These are phyloP conservation scores for Drosophila kohkoa DNA, from an alignment of 1,140 invertebrate species.

Conservation along the genomic window DNA sequence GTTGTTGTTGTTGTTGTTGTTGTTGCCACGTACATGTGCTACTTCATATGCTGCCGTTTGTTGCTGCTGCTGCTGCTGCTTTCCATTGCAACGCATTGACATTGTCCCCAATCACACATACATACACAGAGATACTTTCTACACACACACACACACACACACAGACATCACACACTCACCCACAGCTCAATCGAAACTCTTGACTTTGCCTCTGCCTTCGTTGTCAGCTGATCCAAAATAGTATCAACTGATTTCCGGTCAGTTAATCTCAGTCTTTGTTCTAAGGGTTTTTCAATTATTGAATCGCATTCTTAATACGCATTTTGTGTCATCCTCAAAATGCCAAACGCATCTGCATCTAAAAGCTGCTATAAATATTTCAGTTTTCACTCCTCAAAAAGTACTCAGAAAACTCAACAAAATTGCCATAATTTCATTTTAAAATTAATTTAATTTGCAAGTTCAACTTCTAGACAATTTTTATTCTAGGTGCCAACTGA, in stretches of 20 bases:
- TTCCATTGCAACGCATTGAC: conserved; percentile 24
- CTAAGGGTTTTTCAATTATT: background rate
- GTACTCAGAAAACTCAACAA: too few species aligned
- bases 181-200: conserved; percentile 8
- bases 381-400: too few species aligned
- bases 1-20: conserved; percentile 4
- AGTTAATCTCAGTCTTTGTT: conserved; percentile 1
- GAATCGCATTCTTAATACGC: background rate
- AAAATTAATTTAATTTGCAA: too few species aligned
- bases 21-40: conserved; percentile 1
- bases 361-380: conserved; percentile 1
- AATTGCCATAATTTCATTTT: too few species aligned
- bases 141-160: background rate
- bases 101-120: conserved; percentile 24
- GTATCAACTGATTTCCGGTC: conserved; percentile 26
- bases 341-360: background rate
- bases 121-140: background rate
- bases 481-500: too few species aligned
- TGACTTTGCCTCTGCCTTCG: background rate
- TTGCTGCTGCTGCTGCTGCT: conserved; percentile 6
- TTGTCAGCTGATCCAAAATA: conserved; percentile 1
- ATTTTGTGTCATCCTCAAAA: background rate
- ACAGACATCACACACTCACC: background rate
- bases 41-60: conserved; percentile 12
- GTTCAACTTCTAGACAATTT: too few species aligned